Conservation (phyloP, 1,140 invertebrate genomes). For the Amphibalanus amphitrite region DNA sequence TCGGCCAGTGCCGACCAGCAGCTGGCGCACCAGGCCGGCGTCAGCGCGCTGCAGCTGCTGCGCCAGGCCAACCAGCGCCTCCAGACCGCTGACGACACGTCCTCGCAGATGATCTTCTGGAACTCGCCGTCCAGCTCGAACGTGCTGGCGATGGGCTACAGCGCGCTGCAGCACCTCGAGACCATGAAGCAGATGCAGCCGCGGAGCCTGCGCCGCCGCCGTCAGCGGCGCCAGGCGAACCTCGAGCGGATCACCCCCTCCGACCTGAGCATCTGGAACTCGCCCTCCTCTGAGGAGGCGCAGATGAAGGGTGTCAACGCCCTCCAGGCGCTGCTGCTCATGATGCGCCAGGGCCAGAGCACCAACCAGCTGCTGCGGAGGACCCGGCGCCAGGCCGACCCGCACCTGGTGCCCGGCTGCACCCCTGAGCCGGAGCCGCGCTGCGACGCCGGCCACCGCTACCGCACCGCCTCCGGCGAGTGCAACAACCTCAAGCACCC, state of each 20-base stretch:
- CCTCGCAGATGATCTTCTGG: neutral
- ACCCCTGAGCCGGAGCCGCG: neutral
- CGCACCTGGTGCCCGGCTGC: neutral
- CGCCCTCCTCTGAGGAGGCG: neutral
- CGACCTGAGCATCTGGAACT: neutral
- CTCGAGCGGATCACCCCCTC: no score
- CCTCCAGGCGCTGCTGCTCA: neutral
- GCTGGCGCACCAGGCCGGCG: neutral
- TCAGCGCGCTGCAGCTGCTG: neutral
- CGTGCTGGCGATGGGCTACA: no score
- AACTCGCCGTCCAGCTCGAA: neutral
- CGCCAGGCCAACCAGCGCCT: neutral
- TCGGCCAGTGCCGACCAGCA: neutral
- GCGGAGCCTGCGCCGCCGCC: no score
- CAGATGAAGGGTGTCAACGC: neutral
- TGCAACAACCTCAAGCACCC: conserved; percentile 65
- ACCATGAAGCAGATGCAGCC: no score
- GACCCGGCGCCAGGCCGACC: neutral
- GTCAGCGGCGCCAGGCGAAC: no score
- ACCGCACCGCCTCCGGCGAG: conserved; percentile 58
- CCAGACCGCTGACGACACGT: neutral
- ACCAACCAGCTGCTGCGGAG: no score
- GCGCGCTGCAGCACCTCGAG: no score
- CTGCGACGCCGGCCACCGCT: conserved; percentile 23
- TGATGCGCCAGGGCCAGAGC: neutral